Base-by-base conservation (phyloP, 2,797 vertebrate genomes). In the Mormyrops boulengeri region DNA sequence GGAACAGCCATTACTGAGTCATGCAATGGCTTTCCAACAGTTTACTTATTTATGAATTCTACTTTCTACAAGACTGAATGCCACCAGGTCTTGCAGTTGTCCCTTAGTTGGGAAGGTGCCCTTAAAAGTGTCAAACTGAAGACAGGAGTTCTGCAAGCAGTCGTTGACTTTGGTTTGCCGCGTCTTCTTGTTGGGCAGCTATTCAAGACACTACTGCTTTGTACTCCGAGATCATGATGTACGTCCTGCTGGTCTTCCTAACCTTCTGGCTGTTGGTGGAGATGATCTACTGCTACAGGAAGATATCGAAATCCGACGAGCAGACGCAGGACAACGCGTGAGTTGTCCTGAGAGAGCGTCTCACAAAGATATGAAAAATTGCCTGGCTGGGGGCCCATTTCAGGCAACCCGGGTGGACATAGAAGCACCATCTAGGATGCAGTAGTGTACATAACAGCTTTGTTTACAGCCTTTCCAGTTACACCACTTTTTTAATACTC, bases 181-280 rank as follows among this genome's bases (percentile, higher is more conserved):
- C 69, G 14, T 87, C 82, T 89, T 85, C 8, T 47, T 88, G 22
- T 89, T 91, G 91, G 88, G 86, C 96, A 99, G 98, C 95, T 77
- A 96, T 92, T 90, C 90, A 91, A 60, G 97, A 99, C 93, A 89
- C 95, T 89, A 95, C 98, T 0, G 97, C 98, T 0, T 93, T 99
- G 91, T 97, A 99, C 95, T 99, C 98, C 0, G 96, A 99, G 95
- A 98, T 99, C 91, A 98, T 98, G 98, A 99, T 99, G 98, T 99
- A 99, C 60, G 96, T 99, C 90, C 96, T 99, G 89, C 96, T 99
- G 93, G 97, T 99, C 90, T 98, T 97, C 94, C 97, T 99, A 92
- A 99, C 98, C 47, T 93, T 97, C 90, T 99, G 98, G 98, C 96
- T 99, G n/a, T 94, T 99, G 93, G 95, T 99, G 19, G 98, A 99